phyloP scores from a whole-genome alignment of 2,888 invertebrate genomes.

The Cotesia congregata region DNA sequence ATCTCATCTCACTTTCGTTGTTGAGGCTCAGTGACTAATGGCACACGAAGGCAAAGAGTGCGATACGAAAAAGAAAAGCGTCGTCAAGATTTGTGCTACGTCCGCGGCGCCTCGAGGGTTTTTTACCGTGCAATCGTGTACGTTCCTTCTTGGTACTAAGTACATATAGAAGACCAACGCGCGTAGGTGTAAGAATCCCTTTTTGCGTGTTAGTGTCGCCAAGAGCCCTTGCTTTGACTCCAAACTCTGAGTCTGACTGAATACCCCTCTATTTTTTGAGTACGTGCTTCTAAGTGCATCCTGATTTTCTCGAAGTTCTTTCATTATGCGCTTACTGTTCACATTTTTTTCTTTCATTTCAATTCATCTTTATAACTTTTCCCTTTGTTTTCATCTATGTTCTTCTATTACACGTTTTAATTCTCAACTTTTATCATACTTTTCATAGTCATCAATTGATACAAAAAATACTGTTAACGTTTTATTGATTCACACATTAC shows the following conservation, averaged over 20 bases:
- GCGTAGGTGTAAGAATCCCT: slow-evolving; percentile 39
- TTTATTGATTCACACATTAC: too few relatives aligned
- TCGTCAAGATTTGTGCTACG: slow-evolving; percentile 37
- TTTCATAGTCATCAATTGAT: not conserved
- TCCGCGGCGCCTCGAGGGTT: slow-evolving; percentile 36
- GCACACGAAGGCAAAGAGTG: slow-evolving; percentile 45
- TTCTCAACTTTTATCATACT: slow-evolving; percentile 10
- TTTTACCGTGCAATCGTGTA: slow-evolving; percentile 40
- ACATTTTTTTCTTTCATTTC: slow-evolving; percentile 23
- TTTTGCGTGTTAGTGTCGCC: slow-evolving; percentile 54
- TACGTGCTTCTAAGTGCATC: slow-evolving; percentile 65
- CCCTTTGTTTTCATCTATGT: not conserved
- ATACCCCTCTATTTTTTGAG: slow-evolving; percentile 51
- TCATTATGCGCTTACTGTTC: slow-evolving; percentile 54
- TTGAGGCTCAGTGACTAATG: slow-evolving; percentile 47
- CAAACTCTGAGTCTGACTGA: slow-evolving; percentile 49
- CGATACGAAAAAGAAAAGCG: slow-evolving; percentile 33
- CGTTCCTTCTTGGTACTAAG: slow-evolving; percentile 15
- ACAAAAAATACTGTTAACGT: too few relatives aligned
- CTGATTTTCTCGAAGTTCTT: slow-evolving; percentile 60
- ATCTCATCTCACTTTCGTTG: slow-evolving; percentile 34
- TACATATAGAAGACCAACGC: slow-evolving; percentile 24
- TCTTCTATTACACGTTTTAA: not conserved
- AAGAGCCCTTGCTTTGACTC: slow-evolving; percentile 69
- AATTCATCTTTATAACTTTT: not conserved